Conservation (phyloP, 92 coral and sea anemone genomes). For the Epizoanthus illoricatus region DNA sequence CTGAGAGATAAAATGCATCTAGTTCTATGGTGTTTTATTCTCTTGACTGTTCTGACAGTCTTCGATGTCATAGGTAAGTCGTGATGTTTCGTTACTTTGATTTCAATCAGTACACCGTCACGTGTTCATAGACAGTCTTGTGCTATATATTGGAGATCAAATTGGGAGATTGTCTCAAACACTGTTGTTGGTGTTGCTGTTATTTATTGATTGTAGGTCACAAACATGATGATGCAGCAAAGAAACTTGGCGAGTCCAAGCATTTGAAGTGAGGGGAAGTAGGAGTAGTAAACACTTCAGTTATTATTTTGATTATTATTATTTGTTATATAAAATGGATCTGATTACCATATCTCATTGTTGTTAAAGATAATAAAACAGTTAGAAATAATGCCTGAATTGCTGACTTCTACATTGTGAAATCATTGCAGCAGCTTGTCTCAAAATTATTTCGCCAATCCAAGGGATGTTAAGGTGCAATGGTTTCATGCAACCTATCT, state of each 20-base stretch:
- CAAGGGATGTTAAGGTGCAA: too few species aligned
- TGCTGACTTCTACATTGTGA: too few species aligned
- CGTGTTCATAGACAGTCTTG: neutral
- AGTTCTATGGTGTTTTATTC: slow-evolving; percentile 22
- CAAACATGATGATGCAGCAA: neutral
- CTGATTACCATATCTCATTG: too few species aligned
- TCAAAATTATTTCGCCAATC: too few species aligned
- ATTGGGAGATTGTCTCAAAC: neutral
- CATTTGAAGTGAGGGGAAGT: slow-evolving; percentile 16
- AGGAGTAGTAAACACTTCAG: neutral
- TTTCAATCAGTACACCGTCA: neutral
- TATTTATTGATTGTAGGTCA: neutral
- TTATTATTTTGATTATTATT: neutral
- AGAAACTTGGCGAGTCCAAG: slow-evolving; percentile 32
- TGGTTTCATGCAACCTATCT: too few species aligned
- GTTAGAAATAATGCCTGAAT: too few species aligned
- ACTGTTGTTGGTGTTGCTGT: neutral
- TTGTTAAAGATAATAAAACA: too few species aligned
- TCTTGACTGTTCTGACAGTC: slow-evolving; percentile 11
- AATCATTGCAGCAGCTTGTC: too few species aligned
- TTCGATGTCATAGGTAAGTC: slow-evolving; percentile 21
- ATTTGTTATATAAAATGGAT: too few species aligned
- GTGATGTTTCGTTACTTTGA: neutral
- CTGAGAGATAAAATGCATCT: slow-evolving; percentile 16
- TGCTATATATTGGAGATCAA: neutral